These are phyloP conservation scores for Parnassius apollo DNA, from an alignment of 2,888 invertebrate species.

Conservation along the genomic window DNA sequence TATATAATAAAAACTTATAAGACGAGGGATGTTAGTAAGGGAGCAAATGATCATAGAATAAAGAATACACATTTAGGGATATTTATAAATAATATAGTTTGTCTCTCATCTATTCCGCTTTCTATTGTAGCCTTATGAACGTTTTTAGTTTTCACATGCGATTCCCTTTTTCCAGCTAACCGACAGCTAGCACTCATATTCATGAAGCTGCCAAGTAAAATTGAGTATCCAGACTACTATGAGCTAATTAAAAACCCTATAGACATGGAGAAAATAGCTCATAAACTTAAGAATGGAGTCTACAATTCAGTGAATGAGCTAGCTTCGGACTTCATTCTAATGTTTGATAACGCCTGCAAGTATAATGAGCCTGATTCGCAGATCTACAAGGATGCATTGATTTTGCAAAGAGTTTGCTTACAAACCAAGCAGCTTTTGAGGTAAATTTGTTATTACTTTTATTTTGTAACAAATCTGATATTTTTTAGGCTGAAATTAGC, in stretches of 20 bases:
- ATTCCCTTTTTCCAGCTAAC: conserved; percentile 75
- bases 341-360: conserved; percentile 98
- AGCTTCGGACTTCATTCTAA: conserved; percentile 92
- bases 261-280: conserved; percentile 96
- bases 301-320: conserved; percentile 93
- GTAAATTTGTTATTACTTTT: conserved; percentile 44
- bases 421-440: conserved; percentile 95
- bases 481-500: no score
- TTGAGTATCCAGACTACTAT: conserved; percentile 98
- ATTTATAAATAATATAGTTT: no score
- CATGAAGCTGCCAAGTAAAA: conserved; percentile 95
- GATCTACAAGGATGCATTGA: conserved; percentile 97
- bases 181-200: conserved; percentile 97
- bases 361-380: conserved; percentile 99
- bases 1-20: no score
- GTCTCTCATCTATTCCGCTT: no score
- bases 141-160: no score
- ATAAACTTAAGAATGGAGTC: conserved; percentile 87
- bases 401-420: conserved; percentile 93
- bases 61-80: no score
- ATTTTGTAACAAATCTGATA: no score
- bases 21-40: no score
- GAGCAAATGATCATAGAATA: no score
- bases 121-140: no score
- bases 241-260: conserved; percentile 98